Conservation (phyloP, 2,888 invertebrate species). For the Watsonalla cultraria region DNA sequence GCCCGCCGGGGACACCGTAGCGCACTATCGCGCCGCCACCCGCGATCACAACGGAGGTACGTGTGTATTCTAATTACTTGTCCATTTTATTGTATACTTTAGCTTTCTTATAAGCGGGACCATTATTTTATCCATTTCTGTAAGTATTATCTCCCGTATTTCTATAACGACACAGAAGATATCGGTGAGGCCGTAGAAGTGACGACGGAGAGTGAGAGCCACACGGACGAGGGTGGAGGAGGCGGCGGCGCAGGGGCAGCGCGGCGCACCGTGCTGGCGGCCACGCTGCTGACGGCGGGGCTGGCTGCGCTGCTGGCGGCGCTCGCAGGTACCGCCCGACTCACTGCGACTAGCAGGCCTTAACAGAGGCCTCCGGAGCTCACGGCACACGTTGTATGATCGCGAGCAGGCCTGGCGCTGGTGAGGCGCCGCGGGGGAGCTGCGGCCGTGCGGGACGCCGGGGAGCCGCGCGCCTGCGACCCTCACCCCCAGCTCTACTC, state of each 20-base stretch:
- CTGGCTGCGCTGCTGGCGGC: slow-evolving; percentile 33
- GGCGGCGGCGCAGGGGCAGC: slow-evolving; percentile 12
- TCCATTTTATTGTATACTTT: too few relatives aligned
- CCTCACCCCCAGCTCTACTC: slow-evolving; percentile 42
- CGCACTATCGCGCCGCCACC: slow-evolving; percentile 77
- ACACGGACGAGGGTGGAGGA: slow-evolving; percentile 17
- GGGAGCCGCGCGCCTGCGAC: slow-evolving; percentile 14
- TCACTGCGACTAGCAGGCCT: neutral
- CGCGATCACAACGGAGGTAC: slow-evolving; percentile 67
- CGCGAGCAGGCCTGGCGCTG: slow-evolving; percentile 2
- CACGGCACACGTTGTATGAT: neutral
- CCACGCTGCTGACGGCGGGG: slow-evolving; percentile 34
- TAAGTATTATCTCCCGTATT: neutral
- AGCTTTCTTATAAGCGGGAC: too few relatives aligned
- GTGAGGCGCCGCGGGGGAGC: slow-evolving; percentile 10
- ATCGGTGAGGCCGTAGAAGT: slow-evolving; percentile 49
- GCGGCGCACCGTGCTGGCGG: slow-evolving; percentile 27
- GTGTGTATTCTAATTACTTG: slow-evolving; percentile 4
- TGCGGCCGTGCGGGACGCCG: slow-evolving; percentile 11
- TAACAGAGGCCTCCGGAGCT: neutral
- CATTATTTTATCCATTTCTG: too few relatives aligned
- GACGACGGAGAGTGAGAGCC: slow-evolving; percentile 15
- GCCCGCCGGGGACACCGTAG: slow-evolving; percentile 74
- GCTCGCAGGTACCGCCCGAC: slow-evolving; percentile 20
- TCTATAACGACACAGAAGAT: slow-evolving; percentile 31